Evolutionary conservation across 1,140 invertebrate genomes (phyloP).

Genomic region (Drosophila takahashii): DNA sequence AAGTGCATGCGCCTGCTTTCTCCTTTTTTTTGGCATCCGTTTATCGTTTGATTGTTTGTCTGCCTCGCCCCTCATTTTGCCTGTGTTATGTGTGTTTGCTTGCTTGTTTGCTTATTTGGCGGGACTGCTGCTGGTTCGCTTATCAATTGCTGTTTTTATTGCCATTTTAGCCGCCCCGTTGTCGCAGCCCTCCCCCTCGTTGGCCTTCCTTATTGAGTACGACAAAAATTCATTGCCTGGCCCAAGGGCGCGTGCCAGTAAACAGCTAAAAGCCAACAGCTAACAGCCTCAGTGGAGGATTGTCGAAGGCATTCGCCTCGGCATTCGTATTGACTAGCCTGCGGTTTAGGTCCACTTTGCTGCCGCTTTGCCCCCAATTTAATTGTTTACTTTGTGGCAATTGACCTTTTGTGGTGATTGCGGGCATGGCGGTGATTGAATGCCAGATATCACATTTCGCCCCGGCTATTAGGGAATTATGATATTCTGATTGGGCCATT

Average conservation of each 20-base stretch:
- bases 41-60: conserved; percentile 82
- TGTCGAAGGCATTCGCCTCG: conserved; percentile 25
- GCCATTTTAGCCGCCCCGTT: conserved; percentile 68
- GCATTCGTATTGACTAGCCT: conserved; percentile 21
- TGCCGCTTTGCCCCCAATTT: conserved; percentile 31
- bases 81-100: conserved; percentile 22
- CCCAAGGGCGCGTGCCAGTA: conserved; percentile 54
- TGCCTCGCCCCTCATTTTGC: conserved; percentile 51
- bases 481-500: conserved; percentile 24
- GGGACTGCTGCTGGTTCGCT: conserved; percentile 61
- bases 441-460: conserved; percentile 38
- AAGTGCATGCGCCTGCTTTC: conserved; percentile 16
- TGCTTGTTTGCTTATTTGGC: conserved; percentile 76
- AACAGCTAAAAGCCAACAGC: conserved; percentile 10
- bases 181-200: conserved; percentile 25
- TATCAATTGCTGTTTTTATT: conserved; percentile 82
- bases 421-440: conserved; percentile 51
- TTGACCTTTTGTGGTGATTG: conserved; percentile 51
- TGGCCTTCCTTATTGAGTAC: conserved; percentile 65
- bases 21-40: conserved; percentile 70
- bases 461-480: conserved; percentile 61
- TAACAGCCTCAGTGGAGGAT: conserved; percentile 39
- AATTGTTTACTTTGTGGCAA: conserved; percentile 74
- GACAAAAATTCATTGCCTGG: conserved; percentile 69
- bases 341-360: conserved; percentile 23